Evolutionary conservation across 2,113 vertebrate species (phyloP), one percentile per base, ranked within the genome.

Genomic region (Cricetomys ansorgei): DNA sequence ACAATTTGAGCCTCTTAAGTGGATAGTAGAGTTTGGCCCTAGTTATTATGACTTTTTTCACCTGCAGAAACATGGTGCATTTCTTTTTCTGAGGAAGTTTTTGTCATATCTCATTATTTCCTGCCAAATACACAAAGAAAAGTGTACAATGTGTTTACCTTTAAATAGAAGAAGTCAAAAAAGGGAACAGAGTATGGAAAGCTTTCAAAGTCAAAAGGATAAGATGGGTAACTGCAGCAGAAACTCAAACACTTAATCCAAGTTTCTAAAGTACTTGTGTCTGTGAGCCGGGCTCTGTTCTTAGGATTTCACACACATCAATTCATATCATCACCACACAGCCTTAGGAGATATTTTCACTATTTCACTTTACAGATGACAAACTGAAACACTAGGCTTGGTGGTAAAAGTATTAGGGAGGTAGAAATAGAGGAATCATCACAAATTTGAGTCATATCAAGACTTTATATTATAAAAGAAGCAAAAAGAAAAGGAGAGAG

Each of bases 61-160:
- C 73, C 31, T 94, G 27, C 27, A 79, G 85, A 94, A 27, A 76
- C 17, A 27, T 48, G 34, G 5, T 83, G 19, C 48, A 92, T 13
- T 65, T 89, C 72, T 96, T 72, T 45, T 75, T 87, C 40, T 81
- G 73, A 77, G 77, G n/a, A 89, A 11, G 1, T 59, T 91, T 97
- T 94, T 87, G n/a, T 88, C 53, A 86, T 57, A 85, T 94, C 70
- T 92, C 89, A 89, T 83, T 93, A 79, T 70, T 91, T 97, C 79
- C 23, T 93, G 34, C 93, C 67, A 89, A 9, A n/a, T 87, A 83
- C 40, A 93, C 87, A 83, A 85, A 94, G 57, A 85, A 89, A 91
- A 25, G 7, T 19, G 88, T 80, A 53, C 17, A 59, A 43, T 80
- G 15, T 85, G n/a, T 70, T 91, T 93, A 80, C 37, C 45, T 91